phyloP scores from a whole-genome alignment of 1,140 invertebrate species.

The Metaphire vulgaris region DNA sequence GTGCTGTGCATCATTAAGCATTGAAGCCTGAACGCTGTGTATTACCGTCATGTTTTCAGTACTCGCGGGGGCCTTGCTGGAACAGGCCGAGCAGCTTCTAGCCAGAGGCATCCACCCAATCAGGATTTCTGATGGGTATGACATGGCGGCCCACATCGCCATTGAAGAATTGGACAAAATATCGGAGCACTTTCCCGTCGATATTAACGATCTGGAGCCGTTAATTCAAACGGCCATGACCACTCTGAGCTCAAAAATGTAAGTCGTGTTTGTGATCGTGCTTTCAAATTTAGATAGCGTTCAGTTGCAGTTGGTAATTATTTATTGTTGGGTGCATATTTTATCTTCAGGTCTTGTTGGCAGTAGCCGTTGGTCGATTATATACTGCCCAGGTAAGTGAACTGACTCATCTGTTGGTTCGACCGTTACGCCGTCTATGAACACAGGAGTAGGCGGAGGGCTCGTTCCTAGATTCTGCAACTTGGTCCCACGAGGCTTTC shows the following conservation, averaged over 20 bases:
- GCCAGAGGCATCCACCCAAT: conserved; percentile 98
- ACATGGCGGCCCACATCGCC: conserved; percentile 87
- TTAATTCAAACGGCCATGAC: conserved; percentile 95
- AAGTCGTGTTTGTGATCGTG: conserved; percentile 43
- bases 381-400: no score
- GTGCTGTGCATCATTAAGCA: no score
- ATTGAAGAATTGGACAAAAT: conserved; percentile 80
- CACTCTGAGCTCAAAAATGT: conserved; percentile 97
- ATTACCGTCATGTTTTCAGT: conserved; percentile 56
- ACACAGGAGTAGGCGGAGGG: no score
- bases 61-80: conserved; percentile 80
- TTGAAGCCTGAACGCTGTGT: no score
- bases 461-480: no score
- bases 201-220: conserved; percentile 71
- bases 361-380: no score
- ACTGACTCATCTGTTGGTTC: no score
- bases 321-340: not conserved
- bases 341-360: not conserved
- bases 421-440: no score
- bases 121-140: conserved; percentile 96
- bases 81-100: conserved; percentile 85
- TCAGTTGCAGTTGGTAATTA: not conserved
- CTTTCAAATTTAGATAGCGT: conserved; percentile 5
- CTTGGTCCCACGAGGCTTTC: no score
- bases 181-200: conserved; percentile 79